Evolutionary conservation across 64 coral and sea anemone genomes (phyloP).

Genomic region (Astreopora myriophthalma): DNA sequence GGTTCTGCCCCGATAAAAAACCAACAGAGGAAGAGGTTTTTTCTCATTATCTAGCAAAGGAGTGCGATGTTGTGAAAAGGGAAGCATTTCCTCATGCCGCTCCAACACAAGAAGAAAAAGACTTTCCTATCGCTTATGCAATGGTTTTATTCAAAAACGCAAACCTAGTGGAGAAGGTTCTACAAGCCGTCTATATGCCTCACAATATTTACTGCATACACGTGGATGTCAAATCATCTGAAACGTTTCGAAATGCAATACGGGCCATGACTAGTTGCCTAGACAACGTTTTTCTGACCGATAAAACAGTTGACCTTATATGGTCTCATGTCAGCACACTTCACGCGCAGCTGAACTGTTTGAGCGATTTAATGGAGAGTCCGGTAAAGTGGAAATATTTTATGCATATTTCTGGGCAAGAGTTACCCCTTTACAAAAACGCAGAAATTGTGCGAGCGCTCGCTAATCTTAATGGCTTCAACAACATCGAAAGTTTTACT

Average conservation of each 20-base stretch:
- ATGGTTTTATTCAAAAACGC: slow-evolving; percentile 3
- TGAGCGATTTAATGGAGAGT: not conserved
- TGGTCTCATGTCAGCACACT: not conserved
- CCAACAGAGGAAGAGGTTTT: not conserved
- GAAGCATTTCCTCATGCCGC: slow-evolving; percentile 4
- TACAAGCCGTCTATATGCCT: slow-evolving; percentile 42
- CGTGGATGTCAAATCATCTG: slow-evolving; percentile 15
- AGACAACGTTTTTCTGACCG: slow-evolving; percentile 7
- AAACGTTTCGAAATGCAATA: not conserved
- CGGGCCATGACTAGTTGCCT: slow-evolving; percentile 2
- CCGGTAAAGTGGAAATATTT: slow-evolving; percentile 12
- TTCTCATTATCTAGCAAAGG: not conserved
- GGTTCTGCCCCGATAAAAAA: not conserved
- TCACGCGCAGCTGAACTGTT: not conserved
- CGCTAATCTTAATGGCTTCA: not conserved
- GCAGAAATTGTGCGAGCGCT: not conserved
- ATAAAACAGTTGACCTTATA: not conserved
- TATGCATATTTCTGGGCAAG: slow-evolving; percentile 12
- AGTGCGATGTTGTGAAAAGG: not conserved
- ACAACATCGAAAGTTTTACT: not conserved
- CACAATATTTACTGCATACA: slow-evolving; percentile 59
- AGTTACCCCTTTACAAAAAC: not conserved
- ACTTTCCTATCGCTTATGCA: slow-evolving; percentile 54
- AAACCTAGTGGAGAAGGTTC: slow-evolving; percentile 9
- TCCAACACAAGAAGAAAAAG: slow-evolving; percentile 16